A percentile compares a stretch with the other conserved stretches of the same genome.
These are phyloP conservation scores for Fregata magnificens DNA, from an alignment of 2,113 vertebrate species.

Conservation along the genomic window DNA sequence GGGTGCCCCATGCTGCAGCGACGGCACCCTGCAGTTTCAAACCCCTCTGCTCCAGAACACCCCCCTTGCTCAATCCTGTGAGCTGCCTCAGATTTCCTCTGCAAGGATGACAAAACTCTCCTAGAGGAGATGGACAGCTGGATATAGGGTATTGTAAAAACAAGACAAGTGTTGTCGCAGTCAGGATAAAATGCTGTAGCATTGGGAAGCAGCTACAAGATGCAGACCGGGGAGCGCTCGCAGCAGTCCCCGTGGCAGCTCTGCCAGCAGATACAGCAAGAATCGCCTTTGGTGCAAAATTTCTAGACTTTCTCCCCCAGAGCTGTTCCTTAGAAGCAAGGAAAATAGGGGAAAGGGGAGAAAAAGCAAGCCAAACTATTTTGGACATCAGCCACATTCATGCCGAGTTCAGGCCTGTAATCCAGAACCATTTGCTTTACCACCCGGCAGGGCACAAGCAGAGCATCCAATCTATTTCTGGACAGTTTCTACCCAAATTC, in stretches of 20 bases:
- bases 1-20: fast-evolving
- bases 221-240: fast-evolving
- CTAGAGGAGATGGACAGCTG: background rate
- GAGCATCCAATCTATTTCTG: background rate
- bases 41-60: background rate
- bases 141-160: background rate
- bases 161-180: fast-evolving
- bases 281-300: background rate
- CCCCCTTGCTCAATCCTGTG: background rate
- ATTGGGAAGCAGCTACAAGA: background rate
- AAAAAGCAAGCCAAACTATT: background rate
- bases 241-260: background rate
- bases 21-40: background rate
- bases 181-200: background rate
- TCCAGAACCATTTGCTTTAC: background rate
- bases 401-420: background rate
- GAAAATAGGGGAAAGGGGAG: background rate
- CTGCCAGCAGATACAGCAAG: background rate
- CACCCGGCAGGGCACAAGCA: fast-evolving
- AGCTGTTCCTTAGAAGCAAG: background rate
- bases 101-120: background rate
- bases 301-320: background rate
- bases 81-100: background rate
- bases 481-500: background rate
- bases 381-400: background rate